phyloP scores from a whole-genome alignment of 2,888 invertebrate species.

The Baronia brevicornis region DNA sequence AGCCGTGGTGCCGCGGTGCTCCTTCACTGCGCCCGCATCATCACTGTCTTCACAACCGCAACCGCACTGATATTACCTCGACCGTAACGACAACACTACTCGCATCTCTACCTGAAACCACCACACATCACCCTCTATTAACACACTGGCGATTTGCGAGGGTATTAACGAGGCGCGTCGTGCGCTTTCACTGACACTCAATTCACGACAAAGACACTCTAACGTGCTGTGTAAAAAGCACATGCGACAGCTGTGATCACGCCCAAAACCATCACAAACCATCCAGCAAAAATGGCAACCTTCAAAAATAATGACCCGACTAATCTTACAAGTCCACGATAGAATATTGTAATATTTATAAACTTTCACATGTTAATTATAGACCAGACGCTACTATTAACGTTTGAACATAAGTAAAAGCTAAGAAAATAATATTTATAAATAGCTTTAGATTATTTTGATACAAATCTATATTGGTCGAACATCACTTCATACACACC shows the following conservation, averaged over 20 bases:
- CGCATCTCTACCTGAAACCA: slow-evolving; percentile 67
- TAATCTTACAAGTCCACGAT: slow-evolving; percentile 59
- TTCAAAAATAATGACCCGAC: slow-evolving; percentile 55
- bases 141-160: slow-evolving; percentile 20
- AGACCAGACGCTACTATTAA: slow-evolving; percentile 74
- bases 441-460: slow-evolving; percentile 76
- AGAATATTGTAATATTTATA: slow-evolving; percentile 72
- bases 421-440: slow-evolving; percentile 76
- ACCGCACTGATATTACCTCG: slow-evolving; percentile 74
- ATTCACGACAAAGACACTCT: slow-evolving; percentile 4
- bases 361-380: slow-evolving; percentile 73
- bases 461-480: slow-evolving; percentile 72
- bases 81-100: slow-evolving; percentile 68
- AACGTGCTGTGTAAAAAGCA: slow-evolving; percentile 7
- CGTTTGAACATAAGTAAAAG: slow-evolving; percentile 75
- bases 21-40: slow-evolving; percentile 77
- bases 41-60: slow-evolving; percentile 61
- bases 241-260: slow-evolving; percentile 35
- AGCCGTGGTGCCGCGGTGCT: slow-evolving; percentile 67
- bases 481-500: slow-evolving; percentile 71
- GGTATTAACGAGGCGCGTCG: slow-evolving; percentile 17
- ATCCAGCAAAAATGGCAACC: slow-evolving; percentile 74
- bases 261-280: slow-evolving; percentile 61
- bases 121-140: slow-evolving; percentile 35
- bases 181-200: slow-evolving; percentile 14